Conservation (phyloP, 2,113 vertebrate genomes). For the Chloebia gouldiae region DNA sequence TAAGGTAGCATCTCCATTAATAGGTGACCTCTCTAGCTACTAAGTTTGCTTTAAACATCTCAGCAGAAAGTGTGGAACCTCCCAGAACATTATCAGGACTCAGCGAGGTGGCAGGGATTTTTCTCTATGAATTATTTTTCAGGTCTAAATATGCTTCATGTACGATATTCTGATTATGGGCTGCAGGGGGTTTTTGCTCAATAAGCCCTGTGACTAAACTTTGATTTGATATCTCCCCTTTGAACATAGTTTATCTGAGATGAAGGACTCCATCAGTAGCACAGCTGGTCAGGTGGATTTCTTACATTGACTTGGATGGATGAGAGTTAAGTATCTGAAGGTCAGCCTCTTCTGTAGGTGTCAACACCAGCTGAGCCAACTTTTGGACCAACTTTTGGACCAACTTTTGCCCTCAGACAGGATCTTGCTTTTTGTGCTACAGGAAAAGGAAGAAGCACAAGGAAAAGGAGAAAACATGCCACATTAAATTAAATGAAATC, state of each 20-base stretch:
- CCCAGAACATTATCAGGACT: not conserved
- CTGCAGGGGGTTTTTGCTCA: not conserved
- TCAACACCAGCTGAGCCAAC: not conserved
- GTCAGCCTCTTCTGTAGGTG: not conserved
- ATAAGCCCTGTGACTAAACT: not conserved
- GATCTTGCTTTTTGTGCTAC: not conserved
- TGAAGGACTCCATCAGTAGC: not conserved
- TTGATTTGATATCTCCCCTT: not conserved
- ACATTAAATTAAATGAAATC: not conserved
- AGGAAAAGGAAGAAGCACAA: not conserved
- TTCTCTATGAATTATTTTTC: not conserved
- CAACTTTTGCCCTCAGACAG: not conserved
- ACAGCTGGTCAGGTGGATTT: not conserved
- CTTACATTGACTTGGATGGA: not conserved
- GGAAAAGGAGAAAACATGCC: not conserved
- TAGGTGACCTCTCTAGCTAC: not conserved
- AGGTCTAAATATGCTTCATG: not conserved
- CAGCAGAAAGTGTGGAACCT: not conserved
- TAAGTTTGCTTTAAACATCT: not conserved
- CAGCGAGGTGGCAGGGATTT: not conserved
- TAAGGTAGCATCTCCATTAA: not conserved
- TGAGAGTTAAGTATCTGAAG: not conserved
- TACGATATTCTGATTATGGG: not conserved
- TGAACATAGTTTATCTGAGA: not conserved
- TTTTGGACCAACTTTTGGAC: not conserved